phyloP scores from a whole-genome alignment of 2,113 vertebrate species.

The Cinclus mexicanus region DNA sequence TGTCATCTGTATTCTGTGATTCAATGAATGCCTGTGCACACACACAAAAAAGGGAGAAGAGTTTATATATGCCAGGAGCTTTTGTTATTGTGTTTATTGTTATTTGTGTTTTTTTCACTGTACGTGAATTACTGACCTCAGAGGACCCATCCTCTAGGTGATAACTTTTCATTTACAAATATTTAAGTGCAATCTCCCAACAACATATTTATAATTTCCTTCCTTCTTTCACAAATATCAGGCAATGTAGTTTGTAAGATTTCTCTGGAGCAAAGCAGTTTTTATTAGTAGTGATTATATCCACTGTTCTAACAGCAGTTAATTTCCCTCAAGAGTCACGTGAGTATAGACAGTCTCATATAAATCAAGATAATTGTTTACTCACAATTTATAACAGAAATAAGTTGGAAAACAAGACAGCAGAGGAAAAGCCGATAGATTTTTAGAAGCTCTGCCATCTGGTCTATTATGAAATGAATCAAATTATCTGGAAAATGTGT shows the following conservation, averaged over 20 bases:
- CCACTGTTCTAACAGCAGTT: not conserved
- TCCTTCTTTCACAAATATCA: not conserved
- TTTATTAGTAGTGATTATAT: not conserved
- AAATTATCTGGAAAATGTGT: not conserved
- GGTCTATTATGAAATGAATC: not conserved
- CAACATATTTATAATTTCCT: not conserved
- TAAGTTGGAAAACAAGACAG: not conserved
- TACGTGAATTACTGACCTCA: not conserved
- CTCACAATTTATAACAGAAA: not conserved
- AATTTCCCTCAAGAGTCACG: not conserved
- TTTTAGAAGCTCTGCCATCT: not conserved
- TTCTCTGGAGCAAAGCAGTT: not conserved
- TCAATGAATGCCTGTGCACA: not conserved
- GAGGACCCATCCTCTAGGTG: not conserved
- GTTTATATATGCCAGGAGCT: not conserved
- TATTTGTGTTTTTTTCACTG: rapidly evolving
- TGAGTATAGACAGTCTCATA: not conserved
- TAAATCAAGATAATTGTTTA: constrained; percentile 15
- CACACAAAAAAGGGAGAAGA: not conserved
- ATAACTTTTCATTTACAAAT: not conserved
- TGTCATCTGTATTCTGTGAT: not conserved
- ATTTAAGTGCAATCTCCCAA: not conserved
- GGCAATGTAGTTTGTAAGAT: not conserved
- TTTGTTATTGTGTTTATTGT: rapidly evolving
- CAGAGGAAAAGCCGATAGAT: not conserved